Evolutionary conservation across 2,797 vertebrate species (phyloP).

Genomic region (Borostomias antarcticus): DNA sequence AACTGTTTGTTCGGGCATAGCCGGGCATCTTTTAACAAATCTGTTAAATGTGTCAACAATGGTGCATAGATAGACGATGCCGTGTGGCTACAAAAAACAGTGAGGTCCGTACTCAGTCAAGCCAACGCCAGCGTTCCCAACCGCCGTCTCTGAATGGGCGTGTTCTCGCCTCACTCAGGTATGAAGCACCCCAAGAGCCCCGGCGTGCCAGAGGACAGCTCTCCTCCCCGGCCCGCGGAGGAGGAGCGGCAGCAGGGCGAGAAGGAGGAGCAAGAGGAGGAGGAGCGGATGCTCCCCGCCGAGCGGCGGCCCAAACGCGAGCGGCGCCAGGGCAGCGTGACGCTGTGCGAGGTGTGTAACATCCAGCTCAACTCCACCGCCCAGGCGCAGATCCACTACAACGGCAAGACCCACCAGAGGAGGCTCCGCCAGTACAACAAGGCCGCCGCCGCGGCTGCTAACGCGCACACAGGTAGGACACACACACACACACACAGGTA

Average conservation of each 20-base stretch:
- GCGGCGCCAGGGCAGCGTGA: constrained; percentile 84
- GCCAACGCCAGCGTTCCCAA: no score
- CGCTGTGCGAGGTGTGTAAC: constrained; percentile 91
- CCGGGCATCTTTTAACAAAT: no score
- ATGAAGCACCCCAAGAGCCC: constrained; percentile 88
- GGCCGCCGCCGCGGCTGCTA: constrained; percentile 46
- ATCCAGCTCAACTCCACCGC: constrained; percentile 91
- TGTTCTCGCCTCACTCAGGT: constrained; percentile 59
- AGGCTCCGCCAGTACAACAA: constrained; percentile 86
- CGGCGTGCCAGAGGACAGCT: constrained; percentile 56
- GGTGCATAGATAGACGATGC: no score
- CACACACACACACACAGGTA: no score
- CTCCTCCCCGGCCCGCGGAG: constrained; percentile 39
- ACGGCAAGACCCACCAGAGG: constrained; percentile 94
- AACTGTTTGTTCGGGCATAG: constrained; percentile 9
- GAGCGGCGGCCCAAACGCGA: constrained; percentile 82
- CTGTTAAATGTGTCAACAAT: no score
- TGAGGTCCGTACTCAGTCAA: no score
- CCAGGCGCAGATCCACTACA: constrained; percentile 95
- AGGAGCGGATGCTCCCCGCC: constrained; percentile 51
- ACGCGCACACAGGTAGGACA: constrained; percentile 73
- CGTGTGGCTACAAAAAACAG: no score
- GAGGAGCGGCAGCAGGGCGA: no score
- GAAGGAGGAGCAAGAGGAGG: constrained; percentile 51
- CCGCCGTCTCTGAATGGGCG: no score